Evolutionary conservation across 2,888 invertebrate species (phyloP).

Genomic region (Antheraea yamamai): DNA sequence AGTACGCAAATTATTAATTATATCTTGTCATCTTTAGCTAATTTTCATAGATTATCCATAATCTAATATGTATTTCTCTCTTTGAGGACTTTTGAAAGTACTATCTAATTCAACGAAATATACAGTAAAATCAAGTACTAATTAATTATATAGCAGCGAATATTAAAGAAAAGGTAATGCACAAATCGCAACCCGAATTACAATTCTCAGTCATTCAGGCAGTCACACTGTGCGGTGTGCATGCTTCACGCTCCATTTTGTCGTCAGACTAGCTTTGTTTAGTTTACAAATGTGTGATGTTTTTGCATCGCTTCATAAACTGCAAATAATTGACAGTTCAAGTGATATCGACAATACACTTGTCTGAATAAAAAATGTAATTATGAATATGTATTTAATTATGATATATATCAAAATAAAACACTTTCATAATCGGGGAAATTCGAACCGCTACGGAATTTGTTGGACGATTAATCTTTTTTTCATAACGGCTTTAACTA

Average conservation of each 20-base stretch:
- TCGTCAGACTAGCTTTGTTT: not conserved
- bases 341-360: not conserved
- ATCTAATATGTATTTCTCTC: too few relatives aligned
- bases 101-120: too few relatives aligned
- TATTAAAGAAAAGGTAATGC: too few relatives aligned
- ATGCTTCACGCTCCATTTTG: not conserved
- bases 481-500: not conserved
- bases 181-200: not conserved
- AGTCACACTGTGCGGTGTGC: not conserved
- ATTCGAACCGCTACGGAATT: not conserved
- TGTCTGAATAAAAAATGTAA: not conserved
- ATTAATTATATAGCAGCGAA: too few relatives aligned
- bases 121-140: too few relatives aligned
- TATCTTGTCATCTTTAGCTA: too few relatives aligned
- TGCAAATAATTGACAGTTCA: not conserved
- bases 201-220: not conserved
- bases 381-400: conserved; percentile 2
- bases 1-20: too few relatives aligned
- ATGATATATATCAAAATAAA: not conserved
- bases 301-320: conserved; percentile 2
- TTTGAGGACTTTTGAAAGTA: too few relatives aligned
- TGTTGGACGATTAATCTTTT: not conserved
- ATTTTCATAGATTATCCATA: too few relatives aligned
- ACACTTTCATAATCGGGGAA: not conserved
- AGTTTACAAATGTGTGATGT: not conserved